Evolutionary conservation across 2,797 vertebrate species (phyloP), one percentile per base, ranked within the genome.

Genomic region (Corythornis leucogaster): DNA sequence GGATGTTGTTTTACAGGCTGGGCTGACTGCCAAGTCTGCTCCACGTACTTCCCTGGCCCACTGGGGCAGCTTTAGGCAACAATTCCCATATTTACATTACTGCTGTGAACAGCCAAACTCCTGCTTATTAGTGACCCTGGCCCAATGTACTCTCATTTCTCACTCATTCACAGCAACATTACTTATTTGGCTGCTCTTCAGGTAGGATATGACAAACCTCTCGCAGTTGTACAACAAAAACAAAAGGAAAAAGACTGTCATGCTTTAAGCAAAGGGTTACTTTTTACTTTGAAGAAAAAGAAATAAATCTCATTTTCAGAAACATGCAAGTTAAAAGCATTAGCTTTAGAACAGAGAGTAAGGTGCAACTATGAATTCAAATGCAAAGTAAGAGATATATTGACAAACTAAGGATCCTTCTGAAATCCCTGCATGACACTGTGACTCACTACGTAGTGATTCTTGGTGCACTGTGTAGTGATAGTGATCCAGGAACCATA

Each of bases 11-110:
- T 94, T 96, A 97, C 94, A 97, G 97, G 91, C 88, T 76, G 97
- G 97, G 97, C 97, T 96, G 71, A 66, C 85, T 96, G 98, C 98
- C 98, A 99, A 96, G 95, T 92, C 97, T 69, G 93, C 96, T 98
- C 85, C 97, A 96, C 95, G 95, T 96, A 97, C 97, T 97, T 97
- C 97, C 96, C 97, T 97, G 93, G 94, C 96, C 97, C 97, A 97
- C 97, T 96, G 97, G 95, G 87, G 94, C 95, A 96, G 91, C 93
- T 97, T 97, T 91, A 97, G 94, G 97, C 96, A 97, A 96, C 87
- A 96, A 83, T 94, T 96, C 91, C 92, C 31, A 9, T 95, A 97
- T 96, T 97, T 97, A 97, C 77, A 15, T 94, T 95, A 93, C 86
- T 95, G 91, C 91, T 93, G 75, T 85, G 74, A 96, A 89, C 90